These are phyloP conservation scores for Acanthurus lineatus DNA, from an alignment of 2,797 vertebrate species.

Conservation along the genomic window DNA sequence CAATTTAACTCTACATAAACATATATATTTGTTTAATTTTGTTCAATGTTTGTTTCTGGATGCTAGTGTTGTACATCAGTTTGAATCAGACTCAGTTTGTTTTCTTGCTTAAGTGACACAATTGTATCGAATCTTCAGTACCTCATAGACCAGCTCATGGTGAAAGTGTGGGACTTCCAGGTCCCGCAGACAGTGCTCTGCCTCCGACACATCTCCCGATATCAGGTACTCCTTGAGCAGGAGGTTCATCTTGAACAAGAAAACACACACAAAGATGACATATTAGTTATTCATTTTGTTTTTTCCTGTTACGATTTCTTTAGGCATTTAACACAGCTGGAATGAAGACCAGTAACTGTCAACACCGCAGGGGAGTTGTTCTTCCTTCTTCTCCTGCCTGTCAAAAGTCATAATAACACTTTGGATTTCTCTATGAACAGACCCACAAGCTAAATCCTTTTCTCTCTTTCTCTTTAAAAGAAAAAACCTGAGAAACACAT, in stretches of 20 bases:
- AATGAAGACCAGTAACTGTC: background rate
- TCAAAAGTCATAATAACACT: background rate
- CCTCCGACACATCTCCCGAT: conserved; percentile 88
- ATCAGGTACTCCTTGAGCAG: conserved; percentile 91
- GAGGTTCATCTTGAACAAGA: conserved; percentile 88
- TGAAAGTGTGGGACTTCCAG: conserved; percentile 93
- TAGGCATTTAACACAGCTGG: background rate
- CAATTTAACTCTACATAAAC: too few species aligned
- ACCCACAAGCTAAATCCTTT: background rate
- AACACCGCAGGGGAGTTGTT: background rate
- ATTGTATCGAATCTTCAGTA: conserved; percentile 41
- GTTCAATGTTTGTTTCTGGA: background rate
- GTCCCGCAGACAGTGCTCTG: conserved; percentile 89
- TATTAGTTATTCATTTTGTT: background rate
- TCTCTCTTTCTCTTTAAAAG: background rate
- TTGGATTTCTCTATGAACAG: background rate
- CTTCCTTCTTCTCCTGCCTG: background rate
- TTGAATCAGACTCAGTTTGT: background rate
- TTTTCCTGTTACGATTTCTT: background rate
- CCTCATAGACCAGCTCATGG: conserved; percentile 93
- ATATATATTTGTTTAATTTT: background rate
- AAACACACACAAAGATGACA: conserved; percentile 5
- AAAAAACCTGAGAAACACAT: background rate
- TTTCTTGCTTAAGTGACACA: background rate
- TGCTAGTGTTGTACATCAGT: background rate